phyloP scores from a whole-genome alignment of 2,797 vertebrate genomes.

The Melanogrammus aeglefinus region DNA sequence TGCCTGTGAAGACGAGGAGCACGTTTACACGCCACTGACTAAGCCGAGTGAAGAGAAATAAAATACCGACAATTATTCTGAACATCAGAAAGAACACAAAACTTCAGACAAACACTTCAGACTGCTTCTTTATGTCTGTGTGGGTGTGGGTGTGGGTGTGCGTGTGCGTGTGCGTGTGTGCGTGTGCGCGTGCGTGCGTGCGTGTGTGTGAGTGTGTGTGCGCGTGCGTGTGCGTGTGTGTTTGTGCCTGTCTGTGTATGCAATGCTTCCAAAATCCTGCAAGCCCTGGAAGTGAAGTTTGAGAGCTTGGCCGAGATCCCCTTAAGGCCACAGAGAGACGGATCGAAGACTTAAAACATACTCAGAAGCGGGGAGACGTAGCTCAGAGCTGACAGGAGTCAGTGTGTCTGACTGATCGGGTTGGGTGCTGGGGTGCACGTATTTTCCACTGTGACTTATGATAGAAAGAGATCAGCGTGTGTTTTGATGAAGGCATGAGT shows the following conservation, averaged over 20 bases:
- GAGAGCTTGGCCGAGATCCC: slow-evolving; percentile 38
- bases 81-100: not conserved
- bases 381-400: not conserved
- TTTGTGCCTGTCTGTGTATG: not conserved
- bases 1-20: not conserved
- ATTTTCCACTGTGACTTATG: slow-evolving; percentile 43
- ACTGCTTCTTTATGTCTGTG: not conserved
- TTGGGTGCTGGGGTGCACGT: not conserved
- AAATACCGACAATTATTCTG: not conserved
- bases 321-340: slow-evolving; percentile 29
- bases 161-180: not conserved
- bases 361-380: not conserved
- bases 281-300: slow-evolving; percentile 39
- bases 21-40: not conserved
- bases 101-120: not conserved
- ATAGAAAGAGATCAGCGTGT: slow-evolving; percentile 45
- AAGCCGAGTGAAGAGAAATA: not conserved
- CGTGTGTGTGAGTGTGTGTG: not conserved
- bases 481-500: slow-evolving; percentile 20
- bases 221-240: not conserved
- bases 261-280: slow-evolving; percentile 21
- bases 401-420: not conserved
- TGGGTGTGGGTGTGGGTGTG: not conserved
- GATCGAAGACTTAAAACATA: slow-evolving; percentile 48
- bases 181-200: not conserved